phyloP scores from a whole-genome alignment of 2,113 vertebrate genomes.

The Pygoscelis adeliae region DNA sequence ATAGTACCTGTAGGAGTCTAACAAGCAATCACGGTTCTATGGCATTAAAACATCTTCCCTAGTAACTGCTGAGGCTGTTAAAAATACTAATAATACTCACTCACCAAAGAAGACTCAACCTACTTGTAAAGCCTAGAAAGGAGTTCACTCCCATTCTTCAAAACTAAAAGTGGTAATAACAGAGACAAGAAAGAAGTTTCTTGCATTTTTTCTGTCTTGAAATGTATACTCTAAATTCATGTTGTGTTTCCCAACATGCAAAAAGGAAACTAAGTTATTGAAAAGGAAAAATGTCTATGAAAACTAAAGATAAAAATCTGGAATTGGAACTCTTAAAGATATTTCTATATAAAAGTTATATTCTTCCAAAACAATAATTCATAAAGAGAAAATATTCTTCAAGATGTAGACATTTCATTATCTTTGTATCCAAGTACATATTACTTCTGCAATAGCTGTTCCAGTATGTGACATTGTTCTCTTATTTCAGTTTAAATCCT shows the following conservation, averaged over 20 bases:
- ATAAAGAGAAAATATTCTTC: neutral
- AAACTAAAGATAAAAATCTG: neutral
- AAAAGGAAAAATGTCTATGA: neutral
- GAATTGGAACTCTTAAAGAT: neutral
- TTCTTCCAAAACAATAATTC: neutral
- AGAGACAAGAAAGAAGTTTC: neutral
- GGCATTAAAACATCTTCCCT: constrained; percentile 6
- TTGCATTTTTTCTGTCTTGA: neutral
- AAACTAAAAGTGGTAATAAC: neutral
- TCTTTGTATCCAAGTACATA: neutral
- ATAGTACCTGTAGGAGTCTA: constrained; percentile 3
- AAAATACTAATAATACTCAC: constrained; percentile 17
- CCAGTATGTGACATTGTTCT: neutral
- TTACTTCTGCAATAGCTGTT: neutral
- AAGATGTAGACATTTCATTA: neutral
- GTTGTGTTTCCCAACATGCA: neutral
- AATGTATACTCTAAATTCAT: neutral
- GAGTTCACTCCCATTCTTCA: neutral
- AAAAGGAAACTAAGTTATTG: neutral
- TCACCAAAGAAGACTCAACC: neutral
- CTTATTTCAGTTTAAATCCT: neutral
- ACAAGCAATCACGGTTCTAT: neutral
- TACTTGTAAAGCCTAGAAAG: neutral
- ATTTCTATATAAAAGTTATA: neutral
- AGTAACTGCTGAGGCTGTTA: neutral